Percentiles rank a stretch among this genome's conserved stretches.
Conservation (phyloP, 2,888 invertebrate genomes). For the Rhagonycha fulva region DNA sequence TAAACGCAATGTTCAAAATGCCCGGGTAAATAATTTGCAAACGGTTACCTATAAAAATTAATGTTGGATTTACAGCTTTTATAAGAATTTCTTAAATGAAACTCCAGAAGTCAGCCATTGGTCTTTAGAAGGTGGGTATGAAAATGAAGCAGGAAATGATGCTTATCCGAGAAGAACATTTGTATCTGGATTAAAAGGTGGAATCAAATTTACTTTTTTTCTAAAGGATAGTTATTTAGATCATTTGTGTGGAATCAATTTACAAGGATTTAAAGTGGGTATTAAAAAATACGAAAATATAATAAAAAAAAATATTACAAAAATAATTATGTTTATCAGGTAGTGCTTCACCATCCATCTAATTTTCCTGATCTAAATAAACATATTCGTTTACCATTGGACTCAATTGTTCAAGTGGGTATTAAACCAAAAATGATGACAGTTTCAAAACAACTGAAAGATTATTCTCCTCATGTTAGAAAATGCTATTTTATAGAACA, state of each 20-base stretch:
- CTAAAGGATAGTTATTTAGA: slow-evolving; percentile 61
- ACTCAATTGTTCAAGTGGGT: slow-evolving; percentile 67
- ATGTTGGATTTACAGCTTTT: not conserved
- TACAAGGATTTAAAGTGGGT: slow-evolving; percentile 20
- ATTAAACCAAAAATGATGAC: slow-evolving; percentile 73
- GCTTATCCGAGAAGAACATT: slow-evolving; percentile 70
- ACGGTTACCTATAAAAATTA: not conserved
- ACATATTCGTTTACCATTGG: slow-evolving; percentile 66
- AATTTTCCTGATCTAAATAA: slow-evolving; percentile 63
- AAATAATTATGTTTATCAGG: not conserved
- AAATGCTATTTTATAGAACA: slow-evolving; percentile 68
- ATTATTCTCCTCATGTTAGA: slow-evolving; percentile 63
- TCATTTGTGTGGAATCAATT: slow-evolving; percentile 56
- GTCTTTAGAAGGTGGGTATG: slow-evolving; percentile 68
- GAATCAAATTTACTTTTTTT: slow-evolving; percentile 60
- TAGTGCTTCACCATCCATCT: slow-evolving; percentile 54
- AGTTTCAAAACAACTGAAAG: slow-evolving; percentile 64
- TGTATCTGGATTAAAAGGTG: slow-evolving; percentile 6
- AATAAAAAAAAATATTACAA: not conserved
- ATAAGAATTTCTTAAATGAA: slow-evolving; percentile 23
- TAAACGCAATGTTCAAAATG: not conserved
- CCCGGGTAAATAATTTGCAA: not conserved
- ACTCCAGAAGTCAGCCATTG: slow-evolving; percentile 53
- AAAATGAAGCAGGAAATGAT: slow-evolving; percentile 55
- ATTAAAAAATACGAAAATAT: slow-evolving; percentile 52